Base-by-base conservation (phyloP, 2,888 invertebrate species). In the Melitaea athalia region DNA sequence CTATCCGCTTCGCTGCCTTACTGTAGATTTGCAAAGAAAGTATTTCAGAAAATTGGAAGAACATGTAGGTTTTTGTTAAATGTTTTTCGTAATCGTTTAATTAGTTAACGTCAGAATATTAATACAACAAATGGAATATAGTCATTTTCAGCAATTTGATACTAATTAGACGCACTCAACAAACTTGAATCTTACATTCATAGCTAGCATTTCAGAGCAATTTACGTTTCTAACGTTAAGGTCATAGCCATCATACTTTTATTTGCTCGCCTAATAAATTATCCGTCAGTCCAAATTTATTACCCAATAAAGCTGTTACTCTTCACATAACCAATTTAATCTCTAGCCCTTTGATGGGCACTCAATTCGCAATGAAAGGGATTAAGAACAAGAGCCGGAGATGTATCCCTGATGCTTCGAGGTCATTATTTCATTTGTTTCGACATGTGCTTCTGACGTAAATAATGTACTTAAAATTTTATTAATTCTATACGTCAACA, bases 321-420 rank as follows among this genome's bases (percentile, higher is more conserved):
- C 81, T 80, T 84, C 86, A 84, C 85, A 86, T 87, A 86, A 83
- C 83, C 83, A 86, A 85, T 89, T 88, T 88, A 88, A 89, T 90
- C 85, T 84, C 79, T 76, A 75, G 68, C 71, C 71, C 72, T 75
- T 74, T 72, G 74, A 77, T 74, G 72, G 75, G 67, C 72, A 65
- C 75, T 79, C 74, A 71, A 73, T 75, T 74, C 63, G 73, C 72
- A 76, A 75, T 77, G 75, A 77, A 77, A 75, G 72, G 73, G 74
- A 75, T 76, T 74, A 74, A 74, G 60, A 57, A 50, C 64, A 60
- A 65, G 67, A 42, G 57, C 63, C 45, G 61, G 47, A 68, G 63
- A 63, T 65, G 63, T 68, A 63, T 43, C n/a, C 55, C 11, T 55
- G 53, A 65, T 59, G 62, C 59, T 62, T 42, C 47, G 60, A 57